Evolutionary conservation across 2,797 vertebrate species (phyloP).

Genomic region (Molossus alvarezi): DNA sequence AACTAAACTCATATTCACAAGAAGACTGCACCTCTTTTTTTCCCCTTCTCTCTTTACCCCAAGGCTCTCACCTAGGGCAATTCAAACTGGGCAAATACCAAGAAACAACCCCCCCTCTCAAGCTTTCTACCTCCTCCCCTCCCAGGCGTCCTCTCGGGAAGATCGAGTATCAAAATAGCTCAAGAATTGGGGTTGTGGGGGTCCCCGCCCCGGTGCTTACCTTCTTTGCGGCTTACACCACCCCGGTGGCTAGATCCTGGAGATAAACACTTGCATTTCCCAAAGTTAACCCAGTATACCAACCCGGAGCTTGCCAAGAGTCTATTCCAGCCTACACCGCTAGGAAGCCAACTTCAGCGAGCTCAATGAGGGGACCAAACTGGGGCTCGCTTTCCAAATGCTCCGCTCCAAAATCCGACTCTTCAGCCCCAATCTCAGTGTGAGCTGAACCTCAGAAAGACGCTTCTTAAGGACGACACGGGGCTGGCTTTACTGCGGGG

Average conservation of each 20-base stretch:
- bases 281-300: slow-evolving; percentile 96
- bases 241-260: slow-evolving; percentile 96
- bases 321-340: slow-evolving; percentile 92
- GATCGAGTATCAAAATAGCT: slow-evolving; percentile 81
- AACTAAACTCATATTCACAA: slow-evolving; percentile 88
- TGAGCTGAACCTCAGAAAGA: slow-evolving; percentile 81
- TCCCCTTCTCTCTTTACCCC: slow-evolving; percentile 71
- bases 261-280: slow-evolving; percentile 97
- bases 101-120: slow-evolving; percentile 83
- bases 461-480: slow-evolving; percentile 86
- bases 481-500: slow-evolving; percentile 76
- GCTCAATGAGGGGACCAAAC: slow-evolving; percentile 92
- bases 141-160: slow-evolving; percentile 71
- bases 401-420: slow-evolving; percentile 86
- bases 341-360: slow-evolving; percentile 95
- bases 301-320: slow-evolving; percentile 91
- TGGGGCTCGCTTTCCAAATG: slow-evolving; percentile 89
- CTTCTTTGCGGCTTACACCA: slow-evolving; percentile 96
- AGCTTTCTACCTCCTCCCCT: slow-evolving; percentile 75
- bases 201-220: slow-evolving; percentile 93
- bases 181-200: slow-evolving; percentile 81
- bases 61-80: slow-evolving; percentile 86
- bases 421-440: slow-evolving; percentile 82
- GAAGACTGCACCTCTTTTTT: slow-evolving; percentile 69
- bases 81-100: slow-evolving; percentile 88